phyloP scores from a whole-genome alignment of 2,797 vertebrate species.

The Coreius guichenoti region DNA sequence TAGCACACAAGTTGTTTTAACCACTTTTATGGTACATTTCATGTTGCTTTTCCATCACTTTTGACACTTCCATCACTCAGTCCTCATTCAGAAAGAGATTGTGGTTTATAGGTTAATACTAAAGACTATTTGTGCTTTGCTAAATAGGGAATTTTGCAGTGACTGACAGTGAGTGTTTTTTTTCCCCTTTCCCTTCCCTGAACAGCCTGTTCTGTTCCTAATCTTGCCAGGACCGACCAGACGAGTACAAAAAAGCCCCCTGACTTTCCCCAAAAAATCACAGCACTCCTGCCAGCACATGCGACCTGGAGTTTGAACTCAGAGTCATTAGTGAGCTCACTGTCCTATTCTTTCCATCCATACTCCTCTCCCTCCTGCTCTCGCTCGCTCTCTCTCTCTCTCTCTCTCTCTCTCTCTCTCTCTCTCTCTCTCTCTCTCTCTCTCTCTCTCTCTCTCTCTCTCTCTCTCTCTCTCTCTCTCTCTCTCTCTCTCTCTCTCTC shows the following conservation, averaged over 20 bases:
- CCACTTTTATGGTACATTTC: background rate
- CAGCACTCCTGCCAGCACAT: conserved; percentile 35
- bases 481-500: background rate
- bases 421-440: background rate
- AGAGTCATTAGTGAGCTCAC: conserved; percentile 53
- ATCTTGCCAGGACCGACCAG: conserved; percentile 77
- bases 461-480: background rate
- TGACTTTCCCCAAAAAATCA: conserved; percentile 63
- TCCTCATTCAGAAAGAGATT: background rate
- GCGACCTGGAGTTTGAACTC: conserved; percentile 31
- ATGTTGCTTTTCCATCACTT: background rate
- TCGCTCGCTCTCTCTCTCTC: background rate
- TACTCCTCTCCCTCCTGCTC: background rate
- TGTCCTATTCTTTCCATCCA: conserved; percentile 53
- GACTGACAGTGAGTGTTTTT: conserved; percentile 72
- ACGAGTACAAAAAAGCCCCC: conserved; percentile 72
- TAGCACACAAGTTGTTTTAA: background rate
- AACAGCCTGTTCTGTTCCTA: conserved; percentile 79
- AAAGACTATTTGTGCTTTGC: conserved; percentile 76
- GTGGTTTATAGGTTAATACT: conserved; percentile 71
- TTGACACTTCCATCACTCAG: background rate
- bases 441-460: too few species aligned
- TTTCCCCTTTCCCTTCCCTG: conserved; percentile 61
- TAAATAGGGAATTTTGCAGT: conserved; percentile 79
- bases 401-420: background rate